Evolutionary conservation across 2,113 vertebrate species (phyloP).

Genomic region (Cottus gobio): DNA sequence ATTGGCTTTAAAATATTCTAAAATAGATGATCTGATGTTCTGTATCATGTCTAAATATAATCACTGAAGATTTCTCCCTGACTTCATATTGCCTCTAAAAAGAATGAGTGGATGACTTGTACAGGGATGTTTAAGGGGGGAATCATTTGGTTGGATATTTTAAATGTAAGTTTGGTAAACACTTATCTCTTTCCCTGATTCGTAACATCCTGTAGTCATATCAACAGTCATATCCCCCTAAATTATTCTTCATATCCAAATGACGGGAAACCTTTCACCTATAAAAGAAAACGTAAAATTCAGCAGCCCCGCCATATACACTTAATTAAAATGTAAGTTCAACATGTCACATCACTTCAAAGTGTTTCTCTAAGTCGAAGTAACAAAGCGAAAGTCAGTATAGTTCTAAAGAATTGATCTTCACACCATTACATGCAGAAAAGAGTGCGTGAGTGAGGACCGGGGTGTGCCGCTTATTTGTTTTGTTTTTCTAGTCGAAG

Average conservation of each 20-base stretch:
- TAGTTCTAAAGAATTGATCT: slow-evolving; percentile 68
- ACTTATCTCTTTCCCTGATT: slow-evolving; percentile 78
- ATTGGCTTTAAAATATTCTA: slow-evolving; percentile 78
- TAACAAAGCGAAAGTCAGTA: slow-evolving; percentile 62
- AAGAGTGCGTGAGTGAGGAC: slow-evolving; percentile 62
- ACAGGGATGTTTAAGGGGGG: slow-evolving; percentile 54
- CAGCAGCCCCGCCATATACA: slow-evolving; percentile 52
- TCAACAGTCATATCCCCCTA: slow-evolving; percentile 59
- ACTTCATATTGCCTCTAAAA: slow-evolving; percentile 71
- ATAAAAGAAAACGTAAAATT: slow-evolving; percentile 30
- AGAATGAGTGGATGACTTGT: slow-evolving; percentile 56
- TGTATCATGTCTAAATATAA: slow-evolving; percentile 66
- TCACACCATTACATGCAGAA: slow-evolving; percentile 75
- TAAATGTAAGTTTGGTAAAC: slow-evolving; percentile 74
- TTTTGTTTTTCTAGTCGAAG: slow-evolving; percentile 84
- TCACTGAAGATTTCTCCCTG: slow-evolving; percentile 67
- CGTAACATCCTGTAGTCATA: slow-evolving; percentile 49
- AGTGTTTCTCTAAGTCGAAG: slow-evolving; percentile 59
- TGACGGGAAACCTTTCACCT: slow-evolving; percentile 42
- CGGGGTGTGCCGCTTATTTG: slow-evolving; percentile 37
- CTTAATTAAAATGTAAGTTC: slow-evolving; percentile 44
- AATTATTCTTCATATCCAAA: slow-evolving; percentile 44
- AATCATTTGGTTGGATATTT: slow-evolving; percentile 59
- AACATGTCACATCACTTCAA: slow-evolving; percentile 59
- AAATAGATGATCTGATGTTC: slow-evolving; percentile 81